Base-by-base conservation (phyloP, 1,140 invertebrate genomes). In the Brachionus koreanus region DNA sequence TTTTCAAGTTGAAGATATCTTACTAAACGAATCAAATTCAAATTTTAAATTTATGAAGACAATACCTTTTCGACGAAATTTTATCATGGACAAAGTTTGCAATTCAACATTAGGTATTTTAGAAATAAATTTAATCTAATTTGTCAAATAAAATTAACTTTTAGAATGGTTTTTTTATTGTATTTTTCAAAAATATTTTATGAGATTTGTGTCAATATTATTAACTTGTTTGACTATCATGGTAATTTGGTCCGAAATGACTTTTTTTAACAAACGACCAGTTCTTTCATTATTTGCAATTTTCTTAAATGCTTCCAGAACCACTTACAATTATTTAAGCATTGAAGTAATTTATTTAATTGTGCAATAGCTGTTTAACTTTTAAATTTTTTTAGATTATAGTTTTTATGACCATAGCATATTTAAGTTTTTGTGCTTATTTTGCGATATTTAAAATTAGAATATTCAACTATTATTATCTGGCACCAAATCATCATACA, bases 181-280 rank as follows among this genome's bases (percentile, higher is more conserved):
- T 88, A 85, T 93, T 35, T 83, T 95, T 0, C 91, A 92, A 84
- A 91, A 91, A 74, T 93, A 94, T 85, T 91, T 93, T 29, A 90
- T 93, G 83, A 93, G 93, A 85, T 85, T 91, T 0, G 85, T 93
- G 65, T 93, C 94, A 7, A 87, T 96, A 63, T 84, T 93, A 1
- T 92, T 94, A 5, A 92, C 91, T 2, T 89, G 93, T 35, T 90
- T 98, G 86, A 97, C 96, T 0, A 88, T 93, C 25, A 91, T 93
- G 86, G 95, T 99, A 52, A 93, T 99, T 12, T 99, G 97, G 97
- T 98, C 96, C 6, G 98, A 99, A 90, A 92, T 98, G 72, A 97
- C 97, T 0, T 99, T 99, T 88, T 99, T 99, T 89, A 94, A 93
- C 85, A 92, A 93, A 86, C 83, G 86, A 42, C 97, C 97, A 1